A percentile compares a stretch with the other conserved stretches of the same genome.
Conservation (phyloP, 2,888 invertebrate genomes). For the Oxystoma pomonae region DNA sequence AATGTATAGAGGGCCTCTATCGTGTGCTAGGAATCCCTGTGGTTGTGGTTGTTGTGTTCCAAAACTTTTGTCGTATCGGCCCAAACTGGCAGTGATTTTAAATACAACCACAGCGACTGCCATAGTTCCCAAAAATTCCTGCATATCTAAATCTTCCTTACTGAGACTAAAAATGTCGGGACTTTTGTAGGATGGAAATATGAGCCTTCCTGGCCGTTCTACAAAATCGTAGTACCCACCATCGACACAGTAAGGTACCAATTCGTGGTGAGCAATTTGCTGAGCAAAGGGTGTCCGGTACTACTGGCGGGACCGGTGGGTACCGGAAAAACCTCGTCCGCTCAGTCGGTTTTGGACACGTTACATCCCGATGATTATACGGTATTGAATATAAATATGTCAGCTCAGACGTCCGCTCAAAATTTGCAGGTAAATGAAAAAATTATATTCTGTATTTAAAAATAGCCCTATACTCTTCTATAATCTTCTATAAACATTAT, state of each 20-base stretch:
- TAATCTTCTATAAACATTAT: no score
- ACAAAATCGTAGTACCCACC: slow-evolving; percentile 81
- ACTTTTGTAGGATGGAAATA: slow-evolving; percentile 70
- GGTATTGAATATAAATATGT: slow-evolving; percentile 78
- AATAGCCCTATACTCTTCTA: no score
- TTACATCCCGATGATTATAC: slow-evolving; percentile 58
- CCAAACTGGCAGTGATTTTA: no score
- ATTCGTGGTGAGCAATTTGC: slow-evolving; percentile 62
- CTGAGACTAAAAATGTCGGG: no score
- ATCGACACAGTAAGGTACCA: slow-evolving; percentile 85
- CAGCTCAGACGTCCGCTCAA: slow-evolving; percentile 79
- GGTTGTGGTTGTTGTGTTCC: no score
- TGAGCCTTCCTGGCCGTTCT: slow-evolving; percentile 71
- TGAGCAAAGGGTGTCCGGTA: slow-evolving; percentile 65
- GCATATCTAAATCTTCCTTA: no score
- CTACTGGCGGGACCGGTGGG: slow-evolving; percentile 81
- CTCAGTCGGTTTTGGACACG: slow-evolving; percentile 60
- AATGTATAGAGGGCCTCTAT: no score
- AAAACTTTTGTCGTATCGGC: no score
- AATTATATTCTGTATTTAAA: no score
- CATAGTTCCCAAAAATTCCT: no score
- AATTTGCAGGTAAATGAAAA: slow-evolving; percentile 66
- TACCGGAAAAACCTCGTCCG: slow-evolving; percentile 81
- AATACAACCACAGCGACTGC: no score
- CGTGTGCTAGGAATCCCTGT: no score